Evolutionary conservation across 1,140 invertebrate species (phyloP).

Genomic region (Globodera ellingtonae): DNA sequence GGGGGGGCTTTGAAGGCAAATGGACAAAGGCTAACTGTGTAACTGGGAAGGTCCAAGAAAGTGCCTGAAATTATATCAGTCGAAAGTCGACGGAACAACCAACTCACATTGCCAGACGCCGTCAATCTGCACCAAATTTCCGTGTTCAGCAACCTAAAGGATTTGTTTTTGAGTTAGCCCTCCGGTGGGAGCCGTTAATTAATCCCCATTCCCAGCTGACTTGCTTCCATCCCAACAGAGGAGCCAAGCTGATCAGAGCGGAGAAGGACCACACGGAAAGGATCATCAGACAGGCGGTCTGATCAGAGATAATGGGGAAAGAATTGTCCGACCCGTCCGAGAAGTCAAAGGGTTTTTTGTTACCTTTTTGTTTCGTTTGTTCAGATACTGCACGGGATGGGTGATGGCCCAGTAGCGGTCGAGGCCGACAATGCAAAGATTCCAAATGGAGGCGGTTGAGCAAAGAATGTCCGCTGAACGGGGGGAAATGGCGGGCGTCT

Average conservation of each 20-base stretch:
- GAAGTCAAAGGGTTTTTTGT: neutral
- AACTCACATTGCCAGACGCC: slow-evolving; percentile 55
- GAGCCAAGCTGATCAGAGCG: slow-evolving; percentile 60
- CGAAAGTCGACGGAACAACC: neutral
- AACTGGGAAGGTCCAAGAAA: slow-evolving; percentile 62
- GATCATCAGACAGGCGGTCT: slow-evolving; percentile 63
- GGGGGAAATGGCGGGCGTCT: neutral
- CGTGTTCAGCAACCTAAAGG: slow-evolving; percentile 50
- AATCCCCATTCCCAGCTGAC: slow-evolving; percentile 26
- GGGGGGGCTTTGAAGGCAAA: neutral
- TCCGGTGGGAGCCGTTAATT: too few relatives aligned
- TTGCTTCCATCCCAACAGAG: slow-evolving; percentile 65
- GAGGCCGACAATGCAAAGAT: slow-evolving; percentile 61
- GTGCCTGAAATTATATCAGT: slow-evolving; percentile 37
- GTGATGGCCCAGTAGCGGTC: slow-evolving; percentile 65
- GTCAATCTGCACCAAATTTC: slow-evolving; percentile 55
- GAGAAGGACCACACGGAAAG: slow-evolving; percentile 62
- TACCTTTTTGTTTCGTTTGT: slow-evolving; percentile 55
- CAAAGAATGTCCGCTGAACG: slow-evolving; percentile 63
- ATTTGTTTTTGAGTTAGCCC: neutral
- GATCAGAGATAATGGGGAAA: slow-evolving; percentile 29
- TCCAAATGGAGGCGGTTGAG: slow-evolving; percentile 64
- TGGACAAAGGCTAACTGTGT: slow-evolving; percentile 41
- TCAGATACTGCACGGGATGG: slow-evolving; percentile 61
- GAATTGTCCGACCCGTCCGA: neutral